phyloP scores from a whole-genome alignment of 2,113 vertebrate genomes.

The Haemorhous mexicanus region DNA sequence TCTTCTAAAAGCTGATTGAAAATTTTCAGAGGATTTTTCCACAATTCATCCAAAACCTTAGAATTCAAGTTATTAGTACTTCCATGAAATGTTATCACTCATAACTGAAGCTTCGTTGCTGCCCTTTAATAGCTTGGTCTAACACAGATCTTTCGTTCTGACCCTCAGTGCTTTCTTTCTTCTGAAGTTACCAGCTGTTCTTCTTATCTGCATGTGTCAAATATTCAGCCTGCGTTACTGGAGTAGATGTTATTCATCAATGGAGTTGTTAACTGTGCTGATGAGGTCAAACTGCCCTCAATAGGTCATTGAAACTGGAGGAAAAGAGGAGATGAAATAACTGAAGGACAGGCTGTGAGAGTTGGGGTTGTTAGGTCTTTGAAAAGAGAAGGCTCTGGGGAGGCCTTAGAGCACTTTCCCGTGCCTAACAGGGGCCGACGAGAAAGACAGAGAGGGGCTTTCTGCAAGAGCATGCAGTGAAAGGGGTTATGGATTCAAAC shows the following conservation, averaged over 20 bases:
- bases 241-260: not conserved
- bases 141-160: not conserved
- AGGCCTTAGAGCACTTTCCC: not conserved
- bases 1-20: not conserved
- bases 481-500: not conserved
- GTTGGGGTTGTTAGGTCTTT: not conserved
- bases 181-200: not conserved
- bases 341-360: not conserved
- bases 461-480: not conserved
- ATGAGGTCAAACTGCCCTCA: not conserved
- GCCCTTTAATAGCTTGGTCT: not conserved
- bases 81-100: not conserved
- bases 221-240: not conserved
- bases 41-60: not conserved
- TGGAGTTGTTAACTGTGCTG: not conserved
- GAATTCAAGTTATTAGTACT: not conserved
- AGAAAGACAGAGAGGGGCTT: not conserved
- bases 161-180: not conserved
- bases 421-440: not conserved
- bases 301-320: not conserved
- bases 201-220: not conserved
- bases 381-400: not conserved
- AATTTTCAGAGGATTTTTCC: not conserved
- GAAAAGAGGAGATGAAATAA: not conserved
- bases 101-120: not conserved